Evolutionary conservation across 2,888 invertebrate genomes (phyloP), one percentile per base, ranked within the genome.

Genomic region (Drosophila subquinaria): DNA sequence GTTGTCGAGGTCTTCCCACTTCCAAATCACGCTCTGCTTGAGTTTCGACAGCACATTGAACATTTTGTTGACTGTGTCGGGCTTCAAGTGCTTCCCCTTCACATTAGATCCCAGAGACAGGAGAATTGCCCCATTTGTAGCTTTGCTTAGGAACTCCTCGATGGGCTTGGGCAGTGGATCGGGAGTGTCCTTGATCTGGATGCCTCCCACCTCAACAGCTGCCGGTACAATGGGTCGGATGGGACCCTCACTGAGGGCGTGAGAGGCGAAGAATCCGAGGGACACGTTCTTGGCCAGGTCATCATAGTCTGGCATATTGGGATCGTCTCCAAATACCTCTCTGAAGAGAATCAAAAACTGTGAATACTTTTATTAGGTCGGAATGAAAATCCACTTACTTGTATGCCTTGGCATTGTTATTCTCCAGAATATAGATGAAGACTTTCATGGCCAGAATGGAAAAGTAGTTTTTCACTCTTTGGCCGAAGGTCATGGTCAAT

Each of bases 21-120:
- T 96, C 95, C 95, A 95, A 13, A 96, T 82, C 0, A 96, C 94
- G 3, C 93, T 94, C 63, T 95, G 94, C 71, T 95, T 95, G 0
- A 95, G 81, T 69, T 93, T 94, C 0, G 94, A 92, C 51, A 96
- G 94, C 2, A 94, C 94, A 62, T 94, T 94, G 4, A 95, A 90
- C 53, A 96, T 93, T 4, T 93, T 93, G 38, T 93, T 89, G 15
- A 93, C 92, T 69, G 93, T 95, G 3, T 94, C 93, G 0, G 87
- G 79, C 0, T 94, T 94, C 55, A 96, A 83, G 3, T 89, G 81
- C 1, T 77, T 60, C 2, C 91, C 90, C 42, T 89, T 80, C 0
- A 93, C 68, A 70, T 93, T 93, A 0, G 93, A 92, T 1, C 94
- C 94, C 60, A 94, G 88, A 56, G 93, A 92, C 27, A 94, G 90